These are phyloP conservation scores for Loripinus fragilis DNA, from an alignment of 2,888 invertebrate genomes.

Conservation along the genomic window DNA sequence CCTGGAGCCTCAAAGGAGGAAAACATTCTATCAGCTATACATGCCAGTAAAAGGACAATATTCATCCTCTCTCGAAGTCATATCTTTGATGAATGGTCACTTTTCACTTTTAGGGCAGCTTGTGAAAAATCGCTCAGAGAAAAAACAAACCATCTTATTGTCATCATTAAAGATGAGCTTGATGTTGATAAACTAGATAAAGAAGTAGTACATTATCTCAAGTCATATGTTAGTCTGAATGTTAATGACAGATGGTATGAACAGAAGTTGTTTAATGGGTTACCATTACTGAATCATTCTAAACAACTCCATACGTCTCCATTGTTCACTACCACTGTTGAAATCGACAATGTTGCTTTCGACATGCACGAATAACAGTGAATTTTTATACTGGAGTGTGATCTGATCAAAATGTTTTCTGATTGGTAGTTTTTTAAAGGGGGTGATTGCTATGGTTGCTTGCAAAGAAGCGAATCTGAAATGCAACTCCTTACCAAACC, in stretches of 20 bases:
- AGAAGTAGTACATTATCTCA: slow-evolving; percentile 56
- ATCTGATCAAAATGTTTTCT: no score
- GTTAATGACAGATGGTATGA: slow-evolving; percentile 47
- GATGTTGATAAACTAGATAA: slow-evolving; percentile 40
- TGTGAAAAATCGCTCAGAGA: slow-evolving; percentile 61
- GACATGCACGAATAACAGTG: not conserved
- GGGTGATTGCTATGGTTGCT: no score
- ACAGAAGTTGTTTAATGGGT: slow-evolving; percentile 45
- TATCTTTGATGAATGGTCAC: slow-evolving; percentile 63
- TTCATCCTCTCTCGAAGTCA: slow-evolving; percentile 56
- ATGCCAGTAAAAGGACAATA: slow-evolving; percentile 52
- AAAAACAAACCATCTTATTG: slow-evolving; percentile 61
- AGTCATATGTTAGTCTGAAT: slow-evolving; percentile 55
- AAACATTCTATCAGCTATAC: slow-evolving; percentile 61
- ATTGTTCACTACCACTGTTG: slow-evolving; percentile 3
- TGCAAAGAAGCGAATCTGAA: no score
- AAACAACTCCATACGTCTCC: slow-evolving; percentile 26
- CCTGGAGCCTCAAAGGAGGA: slow-evolving; percentile 65
- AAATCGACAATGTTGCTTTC: not conserved
- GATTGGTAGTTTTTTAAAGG: no score
- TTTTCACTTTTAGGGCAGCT: slow-evolving; percentile 61
- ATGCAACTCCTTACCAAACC: no score
- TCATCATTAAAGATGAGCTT: slow-evolving; percentile 44
- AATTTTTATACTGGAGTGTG: no score
- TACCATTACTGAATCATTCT: slow-evolving; percentile 34